phyloP scores from a whole-genome alignment of 2,888 invertebrate species.

The Elmis aenea region DNA sequence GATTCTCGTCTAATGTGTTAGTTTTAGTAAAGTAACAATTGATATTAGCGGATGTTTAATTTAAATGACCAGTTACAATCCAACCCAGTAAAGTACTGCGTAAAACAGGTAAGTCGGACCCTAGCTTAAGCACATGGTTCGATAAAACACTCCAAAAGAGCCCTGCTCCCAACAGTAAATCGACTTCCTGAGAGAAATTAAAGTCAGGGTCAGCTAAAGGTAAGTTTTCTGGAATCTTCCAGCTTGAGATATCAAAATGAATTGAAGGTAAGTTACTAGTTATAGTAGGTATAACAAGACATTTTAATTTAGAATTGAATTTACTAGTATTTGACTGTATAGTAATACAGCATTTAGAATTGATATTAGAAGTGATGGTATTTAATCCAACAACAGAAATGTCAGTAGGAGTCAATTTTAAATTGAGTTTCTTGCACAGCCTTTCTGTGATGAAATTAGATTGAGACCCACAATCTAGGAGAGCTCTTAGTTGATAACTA shows the following conservation, averaged over 20 bases:
- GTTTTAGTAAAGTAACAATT: conserved; percentile 2
- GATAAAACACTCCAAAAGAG: conserved; percentile 16
- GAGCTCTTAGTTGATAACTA: not conserved
- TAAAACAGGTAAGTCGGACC: conserved; percentile 8
- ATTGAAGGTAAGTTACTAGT: conserved; percentile 4
- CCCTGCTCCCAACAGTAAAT: conserved; percentile 20
- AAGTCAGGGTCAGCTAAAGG: conserved; percentile 21
- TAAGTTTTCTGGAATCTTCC: conserved; percentile 9
- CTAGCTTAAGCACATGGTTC: conserved; percentile 6
- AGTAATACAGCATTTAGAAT: too few relatives aligned
- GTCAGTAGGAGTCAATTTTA: not conserved
- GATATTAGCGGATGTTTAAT: not conserved
- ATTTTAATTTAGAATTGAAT: conserved; percentile 2
- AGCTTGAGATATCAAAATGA: conserved; percentile 17
- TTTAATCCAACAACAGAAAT: not conserved
- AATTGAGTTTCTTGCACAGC: conserved; percentile 4
- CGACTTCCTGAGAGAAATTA: conserved; percentile 14
- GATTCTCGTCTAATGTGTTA: conserved; percentile 3
- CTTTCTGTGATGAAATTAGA: conserved; percentile 6
- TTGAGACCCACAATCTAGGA: conserved; percentile 7
- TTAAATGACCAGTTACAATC: conserved; percentile 18
- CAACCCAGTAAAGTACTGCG: conserved; percentile 21
- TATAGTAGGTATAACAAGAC: conserved; percentile 8
- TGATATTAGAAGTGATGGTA: not conserved
- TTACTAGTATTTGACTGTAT: conserved; percentile 2